Evolutionary conservation across 2,888 invertebrate genomes (phyloP), one percentile per base, ranked within the genome.

Genomic region (Andricus quercusramuli): DNA sequence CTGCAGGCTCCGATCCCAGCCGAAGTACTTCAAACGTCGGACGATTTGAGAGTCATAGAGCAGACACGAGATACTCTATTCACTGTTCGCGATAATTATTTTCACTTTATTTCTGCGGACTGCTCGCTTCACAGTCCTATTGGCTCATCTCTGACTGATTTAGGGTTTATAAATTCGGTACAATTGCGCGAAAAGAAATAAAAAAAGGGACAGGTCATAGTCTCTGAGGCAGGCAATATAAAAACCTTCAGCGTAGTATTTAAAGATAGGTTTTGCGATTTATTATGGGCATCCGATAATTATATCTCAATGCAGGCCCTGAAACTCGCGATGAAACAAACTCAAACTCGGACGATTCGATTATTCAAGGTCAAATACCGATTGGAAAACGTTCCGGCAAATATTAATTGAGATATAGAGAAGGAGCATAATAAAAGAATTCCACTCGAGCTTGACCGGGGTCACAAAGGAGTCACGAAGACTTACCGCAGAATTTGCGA

Each of bases 401-500:
- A n/a, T 56, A n/a, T 56, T 56, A n/a, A n/a, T 1, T n/a, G 56
- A 56, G n/a, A n/a, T n/a, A n/a, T 44, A 79, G 29, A 47, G 78
- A 20, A 51, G 67, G 6, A 13, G 66, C 56, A 70, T 84, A 20
- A 64, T 83, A 8, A 25, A 79, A 8, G 84, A 84, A 79, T 25
- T 17, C 1, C 84, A 84, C 64, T 25, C 15, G 0, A 82, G 82
- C 13, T 47, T 82, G 0, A 66, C 82, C 2, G 86, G 13, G 83
- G 83, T 11, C 84, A 82, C 22, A 68, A 44, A 15, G 44, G 44
- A 11, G 67, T 68, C 5, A 44, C 37, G 1, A 68, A 68, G 22
- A 85, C 82, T 0, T 83, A 83, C 20, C 85, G 78, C 17, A 22
- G 83, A 59, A 82, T 84, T 0, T 78, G 81, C 79, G 78, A 74